phyloP scores from a whole-genome alignment of 1,140 invertebrate genomes.

The Penaeus japonicus region DNA sequence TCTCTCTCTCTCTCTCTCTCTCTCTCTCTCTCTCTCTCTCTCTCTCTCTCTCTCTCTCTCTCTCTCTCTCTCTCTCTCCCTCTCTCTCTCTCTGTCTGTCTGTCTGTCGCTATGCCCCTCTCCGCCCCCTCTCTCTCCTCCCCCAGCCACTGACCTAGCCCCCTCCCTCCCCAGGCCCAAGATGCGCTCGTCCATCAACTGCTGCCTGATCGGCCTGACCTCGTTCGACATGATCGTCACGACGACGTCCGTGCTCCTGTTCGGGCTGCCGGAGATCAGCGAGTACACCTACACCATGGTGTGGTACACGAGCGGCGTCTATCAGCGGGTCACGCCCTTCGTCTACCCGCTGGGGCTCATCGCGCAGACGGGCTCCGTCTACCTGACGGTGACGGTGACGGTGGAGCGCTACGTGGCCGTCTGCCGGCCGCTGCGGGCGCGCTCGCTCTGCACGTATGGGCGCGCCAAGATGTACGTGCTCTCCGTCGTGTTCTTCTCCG shows the following conservation, averaged over 20 bases:
- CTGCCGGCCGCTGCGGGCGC: constrained; percentile 88
- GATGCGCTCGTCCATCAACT: constrained; percentile 94
- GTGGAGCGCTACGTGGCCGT: constrained; percentile 96
- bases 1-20: no score
- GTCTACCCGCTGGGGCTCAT: constrained; percentile 87
- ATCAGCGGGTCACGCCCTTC: constrained; percentile 80
- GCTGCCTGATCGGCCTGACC: constrained; percentile 87
- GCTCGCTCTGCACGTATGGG: constrained; percentile 89
- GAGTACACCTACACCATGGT: constrained; percentile 79
- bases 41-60: no score
- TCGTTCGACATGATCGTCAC: constrained; percentile 90
- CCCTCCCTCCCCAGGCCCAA: constrained; percentile 78
- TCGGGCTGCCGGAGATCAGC: constrained; percentile 84
- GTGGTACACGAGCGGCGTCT: constrained; percentile 78
- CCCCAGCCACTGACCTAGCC: neutral
- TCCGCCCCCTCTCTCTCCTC: neutral
- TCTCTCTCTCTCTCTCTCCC: no score
- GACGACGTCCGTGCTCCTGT: constrained; percentile 84
- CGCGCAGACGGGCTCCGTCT: constrained; percentile 85
- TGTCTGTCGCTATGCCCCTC: no score
- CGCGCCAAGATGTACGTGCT: constrained; percentile 85
- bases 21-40: no score
- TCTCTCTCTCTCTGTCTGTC: no score
- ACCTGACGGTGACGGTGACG: constrained; percentile 93
- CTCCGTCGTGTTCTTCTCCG: constrained; percentile 80